phyloP scores from a whole-genome alignment of 2,113 vertebrate species.

The Gadus macrocephalus region DNA sequence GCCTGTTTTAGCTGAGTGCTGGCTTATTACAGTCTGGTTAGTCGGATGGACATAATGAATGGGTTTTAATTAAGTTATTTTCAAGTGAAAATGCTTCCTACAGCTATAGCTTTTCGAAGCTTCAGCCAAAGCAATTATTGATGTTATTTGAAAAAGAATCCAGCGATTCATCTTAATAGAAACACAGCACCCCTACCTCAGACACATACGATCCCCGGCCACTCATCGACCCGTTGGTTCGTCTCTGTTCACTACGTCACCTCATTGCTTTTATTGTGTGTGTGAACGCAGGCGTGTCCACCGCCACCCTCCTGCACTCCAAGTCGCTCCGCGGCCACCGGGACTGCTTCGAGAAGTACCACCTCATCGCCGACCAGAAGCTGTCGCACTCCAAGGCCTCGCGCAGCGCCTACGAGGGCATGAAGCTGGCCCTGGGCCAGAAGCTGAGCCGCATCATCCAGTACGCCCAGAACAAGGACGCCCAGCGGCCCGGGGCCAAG shows the following conservation, averaged over 20 bases:
- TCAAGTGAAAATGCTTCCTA: no score
- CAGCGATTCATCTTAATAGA: no score
- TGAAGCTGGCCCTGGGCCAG: constrained; percentile 90
- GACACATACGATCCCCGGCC: no score
- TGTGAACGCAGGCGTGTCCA: constrained; percentile 61
- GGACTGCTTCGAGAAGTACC: constrained; percentile 98
- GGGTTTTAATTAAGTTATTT: no score
- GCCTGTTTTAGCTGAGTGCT: constrained; percentile 27
- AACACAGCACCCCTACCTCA: no score
- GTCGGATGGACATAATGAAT: no score
- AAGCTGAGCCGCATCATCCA: constrained; percentile 93
- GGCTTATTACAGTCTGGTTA: constrained; percentile 18
- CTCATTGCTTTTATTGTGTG: constrained; percentile 13
- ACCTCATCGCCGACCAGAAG: constrained; percentile 96
- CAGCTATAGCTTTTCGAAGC: no score
- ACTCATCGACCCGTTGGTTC: no score
- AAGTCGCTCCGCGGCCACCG: constrained; percentile 91
- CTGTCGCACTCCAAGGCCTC: constrained; percentile 84
- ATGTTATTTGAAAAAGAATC: no score
- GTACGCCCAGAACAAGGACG: constrained; percentile 92
- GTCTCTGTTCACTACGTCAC: not conserved
- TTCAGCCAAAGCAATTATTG: no score
- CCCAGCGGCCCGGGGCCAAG: constrained; percentile 73
- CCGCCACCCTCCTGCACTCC: constrained; percentile 75
- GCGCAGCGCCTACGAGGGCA: constrained; percentile 87